These are phyloP conservation scores for Atta colombica DNA, from an alignment of 1,140 invertebrate genomes.

Conservation along the genomic window DNA sequence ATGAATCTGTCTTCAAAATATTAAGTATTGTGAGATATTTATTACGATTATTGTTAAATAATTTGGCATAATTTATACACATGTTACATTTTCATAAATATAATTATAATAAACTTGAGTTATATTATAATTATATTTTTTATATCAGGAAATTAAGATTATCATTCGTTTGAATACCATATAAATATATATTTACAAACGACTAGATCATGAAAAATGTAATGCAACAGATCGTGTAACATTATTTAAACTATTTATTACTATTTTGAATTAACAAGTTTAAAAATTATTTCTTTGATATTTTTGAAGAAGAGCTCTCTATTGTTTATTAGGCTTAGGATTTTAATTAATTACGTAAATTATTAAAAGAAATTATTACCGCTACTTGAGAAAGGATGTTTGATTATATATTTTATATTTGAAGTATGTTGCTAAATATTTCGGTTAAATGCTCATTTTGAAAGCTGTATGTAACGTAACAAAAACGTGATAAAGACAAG, in stretches of 20 bases:
- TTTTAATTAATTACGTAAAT: not conserved
- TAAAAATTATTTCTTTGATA: conserved; percentile 26
- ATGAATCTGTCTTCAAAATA: not conserved
- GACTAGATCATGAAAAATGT: not conserved
- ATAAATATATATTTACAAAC: not conserved
- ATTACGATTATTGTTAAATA: not conserved
- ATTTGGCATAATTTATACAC: not conserved
- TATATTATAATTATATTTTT: too few species aligned
- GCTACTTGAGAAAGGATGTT: not conserved
- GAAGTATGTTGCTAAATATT: not conserved
- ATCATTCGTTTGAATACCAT: too few species aligned
- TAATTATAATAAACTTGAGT: too few species aligned
- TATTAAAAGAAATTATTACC: conserved; percentile 5
- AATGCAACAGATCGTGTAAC: not conserved
- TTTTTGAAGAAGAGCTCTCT: conserved; percentile 5
- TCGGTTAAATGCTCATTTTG: not conserved
- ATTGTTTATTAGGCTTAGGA: not conserved
- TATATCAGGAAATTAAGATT: too few species aligned
- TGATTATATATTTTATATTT: not conserved
- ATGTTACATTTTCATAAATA: conserved; percentile 5
- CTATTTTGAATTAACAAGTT: not conserved
- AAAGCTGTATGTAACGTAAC: not conserved
- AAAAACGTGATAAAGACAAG: conserved; percentile 14
- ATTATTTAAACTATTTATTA: not conserved
- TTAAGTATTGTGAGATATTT: not conserved